Evolutionary conservation across 1,140 invertebrate genomes (phyloP).

Genomic region (Zaprionus africanus): DNA sequence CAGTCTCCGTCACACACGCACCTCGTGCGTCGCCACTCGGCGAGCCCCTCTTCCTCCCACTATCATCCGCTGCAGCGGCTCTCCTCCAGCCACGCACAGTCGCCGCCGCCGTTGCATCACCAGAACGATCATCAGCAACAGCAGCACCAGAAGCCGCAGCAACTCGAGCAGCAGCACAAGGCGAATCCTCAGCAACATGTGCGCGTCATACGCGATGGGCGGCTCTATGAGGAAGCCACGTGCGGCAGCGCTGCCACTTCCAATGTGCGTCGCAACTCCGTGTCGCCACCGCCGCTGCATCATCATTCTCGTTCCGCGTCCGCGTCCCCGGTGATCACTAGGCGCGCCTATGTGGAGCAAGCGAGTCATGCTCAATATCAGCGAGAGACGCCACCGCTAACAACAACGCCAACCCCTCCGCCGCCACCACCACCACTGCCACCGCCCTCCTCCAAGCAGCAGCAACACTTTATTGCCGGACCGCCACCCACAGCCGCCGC

Average conservation of each 20-base stretch:
- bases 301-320: constrained; percentile 78
- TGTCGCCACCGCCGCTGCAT: constrained; percentile 77
- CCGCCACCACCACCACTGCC: constrained; percentile 50
- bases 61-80: constrained; percentile 47
- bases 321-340: constrained; percentile 62
- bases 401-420: constrained; percentile 46
- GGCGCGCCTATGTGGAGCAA: constrained; percentile 53
- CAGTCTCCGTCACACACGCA: constrained; percentile 47
- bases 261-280: constrained; percentile 61
- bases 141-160: constrained; percentile 25
- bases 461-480: constrained; percentile 20
- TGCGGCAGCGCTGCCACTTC: constrained; percentile 24
- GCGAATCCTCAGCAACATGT: constrained; percentile 61
- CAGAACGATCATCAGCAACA: constrained; percentile 59
- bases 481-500: constrained; percentile 63
- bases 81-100: constrained; percentile 18
- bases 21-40: constrained; percentile 72
- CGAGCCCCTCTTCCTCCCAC: constrained; percentile 67
- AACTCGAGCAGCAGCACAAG: neutral
- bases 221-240: constrained; percentile 69
- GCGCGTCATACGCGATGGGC: constrained; percentile 80
- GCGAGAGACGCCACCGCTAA: constrained; percentile 61
- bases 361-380: constrained; percentile 56
- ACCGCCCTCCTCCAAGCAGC: constrained; percentile 38
- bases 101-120: constrained; percentile 72